Evolutionary conservation across 2,113 vertebrate species (phyloP).

Genomic region (Hoplias malabaricus): DNA sequence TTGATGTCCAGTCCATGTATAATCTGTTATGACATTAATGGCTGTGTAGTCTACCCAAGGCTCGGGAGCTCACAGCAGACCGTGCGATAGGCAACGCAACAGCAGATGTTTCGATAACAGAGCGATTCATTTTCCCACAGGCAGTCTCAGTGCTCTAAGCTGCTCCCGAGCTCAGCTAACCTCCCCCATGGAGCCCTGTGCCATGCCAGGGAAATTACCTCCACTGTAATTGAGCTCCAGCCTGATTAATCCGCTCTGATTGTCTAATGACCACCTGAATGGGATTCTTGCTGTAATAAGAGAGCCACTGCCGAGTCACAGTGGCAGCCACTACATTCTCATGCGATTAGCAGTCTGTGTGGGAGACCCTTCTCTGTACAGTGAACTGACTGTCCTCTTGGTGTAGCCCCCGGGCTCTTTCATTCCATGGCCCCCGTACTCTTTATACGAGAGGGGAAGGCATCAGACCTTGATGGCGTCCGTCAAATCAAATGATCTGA

Average conservation of each 20-base stretch:
- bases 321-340: constrained; percentile 56
- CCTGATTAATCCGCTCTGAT: constrained; percentile 72
- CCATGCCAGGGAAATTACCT: constrained; percentile 61
- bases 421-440: not conserved
- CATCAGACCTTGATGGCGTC: not conserved
- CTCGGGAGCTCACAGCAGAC: not conserved
- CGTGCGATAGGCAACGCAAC: constrained; percentile 17
- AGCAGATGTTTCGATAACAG: constrained; percentile 33
- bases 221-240: constrained; percentile 67
- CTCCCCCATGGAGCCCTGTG: constrained; percentile 57
- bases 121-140: constrained; percentile 11
- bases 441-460: constrained; percentile 1
- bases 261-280: constrained; percentile 72
- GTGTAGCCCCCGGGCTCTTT: constrained; percentile 11
- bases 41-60: no score
- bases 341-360: constrained; percentile 55
- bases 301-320: constrained; percentile 52
- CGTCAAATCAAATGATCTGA: not conserved
- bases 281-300: constrained; percentile 62
- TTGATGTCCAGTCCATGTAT: no score
- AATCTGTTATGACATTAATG: no score
- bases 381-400: constrained; percentile 37
- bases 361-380: constrained; percentile 21
- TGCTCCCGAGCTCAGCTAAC: constrained; percentile 53
- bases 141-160: constrained; percentile 1